Evolutionary conservation across 2,797 vertebrate genomes (phyloP).

Genomic region (Scleropages formosus): DNA sequence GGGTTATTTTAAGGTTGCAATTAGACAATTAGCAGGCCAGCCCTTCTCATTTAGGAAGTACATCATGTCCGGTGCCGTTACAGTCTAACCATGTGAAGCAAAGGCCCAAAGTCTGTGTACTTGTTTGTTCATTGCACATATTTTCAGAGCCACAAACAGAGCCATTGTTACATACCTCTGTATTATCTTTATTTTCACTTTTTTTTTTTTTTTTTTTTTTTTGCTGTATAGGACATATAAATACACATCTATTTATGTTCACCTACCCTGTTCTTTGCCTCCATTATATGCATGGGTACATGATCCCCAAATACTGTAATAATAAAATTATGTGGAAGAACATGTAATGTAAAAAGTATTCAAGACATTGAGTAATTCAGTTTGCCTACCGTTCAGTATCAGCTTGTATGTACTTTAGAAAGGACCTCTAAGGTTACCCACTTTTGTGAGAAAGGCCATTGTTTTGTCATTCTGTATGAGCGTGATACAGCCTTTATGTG

Average conservation of each 20-base stretch:
- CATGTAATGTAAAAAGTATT: too few relatives aligned
- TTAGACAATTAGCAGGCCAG: slow-evolving; percentile 50
- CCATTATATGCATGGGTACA: too few relatives aligned
- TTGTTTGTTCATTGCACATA: slow-evolving; percentile 2
- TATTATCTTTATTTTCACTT: not conserved
- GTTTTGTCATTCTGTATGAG: too few relatives aligned
- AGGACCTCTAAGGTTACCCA: too few relatives aligned
- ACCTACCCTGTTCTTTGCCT: too few relatives aligned
- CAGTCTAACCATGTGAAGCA: not conserved
- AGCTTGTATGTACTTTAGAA: too few relatives aligned
- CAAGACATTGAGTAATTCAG: too few relatives aligned
- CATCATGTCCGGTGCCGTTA: slow-evolving; percentile 56
- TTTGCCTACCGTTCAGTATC: too few relatives aligned
- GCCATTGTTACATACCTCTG: not conserved
- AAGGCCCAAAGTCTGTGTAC: not conserved
- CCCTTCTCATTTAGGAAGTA: slow-evolving; percentile 53
- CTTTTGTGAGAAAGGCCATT: too few relatives aligned
- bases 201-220: not conserved
- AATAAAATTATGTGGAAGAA: not conserved
- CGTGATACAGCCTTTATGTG: too few relatives aligned
- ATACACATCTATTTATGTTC: too few relatives aligned
- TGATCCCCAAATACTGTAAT: not conserved
- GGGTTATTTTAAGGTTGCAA: slow-evolving; percentile 60
- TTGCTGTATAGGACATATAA: not conserved
- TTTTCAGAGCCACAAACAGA: slow-evolving; percentile 2